Evolutionary conservation across 2,113 vertebrate species (phyloP).

Genomic region (Vulpes vulpes): DNA sequence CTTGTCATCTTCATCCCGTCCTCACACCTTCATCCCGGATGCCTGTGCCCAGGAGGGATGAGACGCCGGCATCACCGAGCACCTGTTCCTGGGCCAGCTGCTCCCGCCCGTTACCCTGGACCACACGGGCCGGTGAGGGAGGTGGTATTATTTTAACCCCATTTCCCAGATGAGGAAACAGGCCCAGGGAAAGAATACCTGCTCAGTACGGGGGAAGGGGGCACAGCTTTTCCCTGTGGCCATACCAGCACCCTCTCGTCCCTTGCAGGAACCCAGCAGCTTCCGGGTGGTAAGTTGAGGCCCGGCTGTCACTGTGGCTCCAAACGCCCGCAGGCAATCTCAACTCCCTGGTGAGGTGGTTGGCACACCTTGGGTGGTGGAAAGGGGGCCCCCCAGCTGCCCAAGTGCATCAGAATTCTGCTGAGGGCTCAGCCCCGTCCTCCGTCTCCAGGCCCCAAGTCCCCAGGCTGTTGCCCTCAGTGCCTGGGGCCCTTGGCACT

Average conservation of each 20-base stretch:
- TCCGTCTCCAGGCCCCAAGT: background rate
- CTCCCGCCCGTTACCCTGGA: fast-evolving
- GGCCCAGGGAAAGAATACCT: background rate
- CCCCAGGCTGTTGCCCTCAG: background rate
- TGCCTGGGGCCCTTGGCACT: background rate
- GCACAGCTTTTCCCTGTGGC: background rate
- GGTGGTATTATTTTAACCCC: fast-evolving
- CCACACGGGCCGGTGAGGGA: background rate
- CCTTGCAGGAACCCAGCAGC: background rate
- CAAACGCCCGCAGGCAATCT: background rate
- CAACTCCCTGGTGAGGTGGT: fast-evolving
- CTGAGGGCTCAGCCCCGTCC: fast-evolving
- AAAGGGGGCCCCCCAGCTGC: background rate
- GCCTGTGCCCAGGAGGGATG: background rate
- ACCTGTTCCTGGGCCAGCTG: fast-evolving
- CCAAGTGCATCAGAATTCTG: background rate
- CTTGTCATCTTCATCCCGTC: background rate
- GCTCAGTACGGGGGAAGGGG: background rate
- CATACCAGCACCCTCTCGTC: no score
- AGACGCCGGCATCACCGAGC: fast-evolving
- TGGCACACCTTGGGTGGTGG: background rate
- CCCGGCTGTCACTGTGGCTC: background rate
- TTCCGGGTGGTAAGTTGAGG: no score
- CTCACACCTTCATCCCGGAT: fast-evolving
- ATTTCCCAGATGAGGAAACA: background rate